Evolutionary conservation across 2,888 invertebrate species (phyloP).

Genomic region (Nymphalis c-album): DNA sequence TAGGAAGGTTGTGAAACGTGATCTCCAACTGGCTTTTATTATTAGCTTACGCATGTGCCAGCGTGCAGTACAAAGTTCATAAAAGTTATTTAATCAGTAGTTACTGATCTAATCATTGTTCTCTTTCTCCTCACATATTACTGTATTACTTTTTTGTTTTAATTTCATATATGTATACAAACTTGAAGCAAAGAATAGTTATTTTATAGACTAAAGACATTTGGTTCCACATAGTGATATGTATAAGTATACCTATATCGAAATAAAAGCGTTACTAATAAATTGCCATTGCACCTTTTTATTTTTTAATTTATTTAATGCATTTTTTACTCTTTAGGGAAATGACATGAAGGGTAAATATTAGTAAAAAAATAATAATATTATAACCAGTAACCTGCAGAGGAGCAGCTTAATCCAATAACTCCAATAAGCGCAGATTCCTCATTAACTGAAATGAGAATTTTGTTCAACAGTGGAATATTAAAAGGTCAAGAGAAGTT

Average conservation of each 20-base stretch:
- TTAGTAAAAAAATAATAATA: too few species aligned
- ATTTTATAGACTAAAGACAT: too few species aligned
- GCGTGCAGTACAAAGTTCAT: conserved; percentile 1
- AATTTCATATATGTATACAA: not conserved
- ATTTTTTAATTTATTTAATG: too few species aligned
- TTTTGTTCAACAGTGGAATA: not conserved
- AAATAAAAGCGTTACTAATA: too few species aligned
- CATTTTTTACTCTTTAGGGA: too few species aligned
- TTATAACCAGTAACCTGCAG: not conserved
- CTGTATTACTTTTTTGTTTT: too few species aligned
- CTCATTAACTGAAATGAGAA: too few species aligned
- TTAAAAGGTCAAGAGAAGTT: not conserved
- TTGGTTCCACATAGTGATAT: too few species aligned
- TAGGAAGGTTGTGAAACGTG: conserved; percentile 33
- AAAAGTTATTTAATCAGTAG: not conserved
- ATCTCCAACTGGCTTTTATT: conserved; percentile 21
- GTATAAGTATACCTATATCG: too few species aligned
- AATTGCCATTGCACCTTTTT: too few species aligned
- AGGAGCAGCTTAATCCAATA: not conserved
- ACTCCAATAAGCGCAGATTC: too few species aligned
- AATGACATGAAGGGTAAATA: too few species aligned
- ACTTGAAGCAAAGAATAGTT: not conserved
- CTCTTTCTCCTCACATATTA: not conserved
- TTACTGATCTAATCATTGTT: not conserved
- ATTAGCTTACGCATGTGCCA: conserved; percentile 17